A percentile compares a stretch with the other conserved stretches of the same genome.
Evolutionary conservation across 2,797 vertebrate genomes (phyloP).

Genomic region (Melanotaenia trifasciata): DNA sequence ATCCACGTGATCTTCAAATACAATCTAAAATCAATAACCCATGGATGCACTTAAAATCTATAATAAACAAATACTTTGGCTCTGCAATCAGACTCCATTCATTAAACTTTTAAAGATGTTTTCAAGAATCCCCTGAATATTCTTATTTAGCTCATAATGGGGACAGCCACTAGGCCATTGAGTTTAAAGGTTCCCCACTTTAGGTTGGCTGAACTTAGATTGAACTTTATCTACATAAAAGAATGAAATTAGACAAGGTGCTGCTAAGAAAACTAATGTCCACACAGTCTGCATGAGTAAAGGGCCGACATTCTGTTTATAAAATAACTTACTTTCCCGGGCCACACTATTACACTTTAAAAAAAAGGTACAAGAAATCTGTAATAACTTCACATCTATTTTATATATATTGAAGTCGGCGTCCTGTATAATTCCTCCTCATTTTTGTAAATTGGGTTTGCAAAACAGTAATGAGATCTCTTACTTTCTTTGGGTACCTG

Average conservation of each 20-base stretch:
- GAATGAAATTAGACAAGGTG: conserved; percentile 42
- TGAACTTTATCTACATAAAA: conserved; percentile 48
- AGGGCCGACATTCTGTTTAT: not conserved
- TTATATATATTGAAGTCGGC: not conserved
- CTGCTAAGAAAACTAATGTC: conserved; percentile 26
- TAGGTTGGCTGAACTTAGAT: conserved; percentile 26
- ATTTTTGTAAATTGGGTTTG: not conserved
- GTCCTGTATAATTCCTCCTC: not conserved
- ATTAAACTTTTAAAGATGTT: not conserved
- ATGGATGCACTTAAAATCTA: too few relatives aligned
- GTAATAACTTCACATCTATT: too few relatives aligned
- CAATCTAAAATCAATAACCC: too few relatives aligned
- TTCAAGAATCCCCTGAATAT: not conserved
- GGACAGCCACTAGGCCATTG: not conserved
- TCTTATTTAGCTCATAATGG: not conserved
- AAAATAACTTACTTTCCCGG: too few relatives aligned
- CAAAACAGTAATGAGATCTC: not conserved
- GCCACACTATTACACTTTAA: too few relatives aligned
- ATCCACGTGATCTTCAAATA: too few relatives aligned
- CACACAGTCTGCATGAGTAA: not conserved
- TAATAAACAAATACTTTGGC: not conserved
- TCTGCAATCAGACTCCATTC: not conserved
- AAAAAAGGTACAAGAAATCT: too few relatives aligned
- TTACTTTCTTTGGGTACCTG: not conserved
- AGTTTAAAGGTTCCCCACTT: conserved; percentile 3